Conservation (phyloP, 2,888 invertebrate species). For the Mesoligia furuncula region DNA sequence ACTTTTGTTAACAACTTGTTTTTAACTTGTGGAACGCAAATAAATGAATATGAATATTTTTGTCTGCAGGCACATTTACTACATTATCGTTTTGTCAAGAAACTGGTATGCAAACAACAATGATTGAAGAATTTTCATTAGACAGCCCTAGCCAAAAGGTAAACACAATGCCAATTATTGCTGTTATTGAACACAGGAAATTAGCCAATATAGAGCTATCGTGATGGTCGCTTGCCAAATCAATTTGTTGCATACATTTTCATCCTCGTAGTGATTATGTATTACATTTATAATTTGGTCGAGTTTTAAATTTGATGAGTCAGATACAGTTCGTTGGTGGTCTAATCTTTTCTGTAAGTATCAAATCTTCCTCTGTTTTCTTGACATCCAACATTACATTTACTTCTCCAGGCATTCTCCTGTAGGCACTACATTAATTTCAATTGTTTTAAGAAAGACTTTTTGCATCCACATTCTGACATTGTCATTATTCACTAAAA, state of each 20-base stretch:
- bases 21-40: too few species aligned
- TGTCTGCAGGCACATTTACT: background rate
- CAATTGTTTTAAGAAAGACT: background rate
- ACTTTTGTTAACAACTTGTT: too few species aligned
- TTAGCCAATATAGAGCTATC: slow-evolving; percentile 60
- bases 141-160: slow-evolving; percentile 44
- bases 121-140: slow-evolving; percentile 1
- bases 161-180: slow-evolving; percentile 64
- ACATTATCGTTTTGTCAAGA: background rate
- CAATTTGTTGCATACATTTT: slow-evolving; percentile 45
- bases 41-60: too few species aligned
- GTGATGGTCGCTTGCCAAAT: slow-evolving; percentile 57
- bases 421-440: background rate
- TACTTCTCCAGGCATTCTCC: background rate
- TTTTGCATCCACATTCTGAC: background rate
- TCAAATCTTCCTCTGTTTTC: background rate
- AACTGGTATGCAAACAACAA: background rate
- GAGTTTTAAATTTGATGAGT: slow-evolving; percentile 25
- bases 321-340: background rate
- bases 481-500: background rate
- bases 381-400: background rate
- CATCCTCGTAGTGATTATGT: slow-evolving; percentile 16
- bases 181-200: slow-evolving; percentile 59
- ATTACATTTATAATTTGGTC: slow-evolving; percentile 8
- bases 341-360: background rate